Base-by-base conservation (phyloP, 2,113 vertebrate genomes). In the Caloenas nicobarica region DNA sequence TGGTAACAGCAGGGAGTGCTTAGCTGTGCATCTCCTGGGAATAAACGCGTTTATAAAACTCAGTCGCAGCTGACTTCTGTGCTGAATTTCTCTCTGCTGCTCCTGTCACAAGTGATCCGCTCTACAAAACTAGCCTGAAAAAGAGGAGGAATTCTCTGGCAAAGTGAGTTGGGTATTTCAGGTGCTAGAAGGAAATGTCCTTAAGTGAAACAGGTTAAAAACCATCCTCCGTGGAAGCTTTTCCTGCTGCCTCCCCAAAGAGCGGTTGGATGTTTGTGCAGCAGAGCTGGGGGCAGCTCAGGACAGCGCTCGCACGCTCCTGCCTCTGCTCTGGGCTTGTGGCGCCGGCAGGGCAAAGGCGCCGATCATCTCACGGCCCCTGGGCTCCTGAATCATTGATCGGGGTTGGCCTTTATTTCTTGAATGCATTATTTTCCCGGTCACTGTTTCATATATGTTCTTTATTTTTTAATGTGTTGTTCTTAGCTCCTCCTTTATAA, bases 271-370 rank as follows among this genome's bases (percentile, higher is more conserved):
- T 33, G 40, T 38, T 77, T 12, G 68, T 10, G 33, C 23, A 28
- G 58, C 70, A 51, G 57, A 56, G 53, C 58, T 1, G 0, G 24
- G 24, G 44, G 38, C 51, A 65, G 42, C 57, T 50, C 36, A 16
- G 53, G 64, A 54, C 42, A 31, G 7, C 1, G 23, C 65, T 36
- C 36, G 0, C 48, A 16, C 0, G 0, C 68, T 42, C 11, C 29
- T 48, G 7, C 26, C 18, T 46, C 46, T 33, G 12, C 16, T 51
- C 54, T 3, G 22, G 13, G 29, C 57, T 29, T 4, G 2, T 7
- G 4, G 28, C 31, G 25, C 60, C 1, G 0, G 14, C 31, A 11
- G n/a, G 25, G 42, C 33, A 13, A n/a, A 80, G 68, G 73, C 6
- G 5, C 38, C 25, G 34, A 34, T n/a, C 34, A 7, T 28, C 74